Percentiles rank a stretch among this genome's conserved stretches.
phyloP scores from a whole-genome alignment of 2,888 invertebrate species.

The Criorhina ranunculi region DNA sequence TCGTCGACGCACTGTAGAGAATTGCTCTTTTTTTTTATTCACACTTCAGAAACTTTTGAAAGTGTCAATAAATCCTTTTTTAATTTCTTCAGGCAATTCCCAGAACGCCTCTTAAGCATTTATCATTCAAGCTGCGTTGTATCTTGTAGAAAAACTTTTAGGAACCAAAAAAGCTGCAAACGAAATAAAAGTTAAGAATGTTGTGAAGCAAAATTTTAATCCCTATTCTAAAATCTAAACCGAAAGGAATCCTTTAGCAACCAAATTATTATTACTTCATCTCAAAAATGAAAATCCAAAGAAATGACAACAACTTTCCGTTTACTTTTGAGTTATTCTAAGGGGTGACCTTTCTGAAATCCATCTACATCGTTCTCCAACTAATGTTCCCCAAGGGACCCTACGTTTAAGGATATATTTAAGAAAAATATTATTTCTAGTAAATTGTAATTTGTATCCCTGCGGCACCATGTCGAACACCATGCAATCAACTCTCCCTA shows the following conservation, averaged over 20 bases:
- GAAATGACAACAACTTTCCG: neutral
- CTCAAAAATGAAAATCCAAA: neutral
- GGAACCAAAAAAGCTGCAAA: too few relatives aligned
- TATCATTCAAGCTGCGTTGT: too few relatives aligned
- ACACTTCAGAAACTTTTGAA: too few relatives aligned
- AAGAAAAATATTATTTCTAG: slow-evolving; percentile 33
- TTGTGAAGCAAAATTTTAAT: too few relatives aligned
- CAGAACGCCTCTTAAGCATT: too few relatives aligned
- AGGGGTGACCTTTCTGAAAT: slow-evolving; percentile 29
- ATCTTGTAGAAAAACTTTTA: too few relatives aligned
- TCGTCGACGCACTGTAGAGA: too few relatives aligned
- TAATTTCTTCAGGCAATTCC: too few relatives aligned
- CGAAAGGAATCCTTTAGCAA: neutral
- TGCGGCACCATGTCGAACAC: slow-evolving; percentile 16
- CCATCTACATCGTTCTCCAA: neutral
- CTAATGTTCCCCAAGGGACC: slow-evolving; percentile 8
- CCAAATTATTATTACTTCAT: neutral
- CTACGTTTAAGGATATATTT: slow-evolving; percentile 28
- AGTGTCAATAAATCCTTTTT: too few relatives aligned
- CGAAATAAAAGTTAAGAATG: too few relatives aligned
- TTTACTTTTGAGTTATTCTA: slow-evolving; percentile 10
- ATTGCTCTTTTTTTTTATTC: too few relatives aligned
- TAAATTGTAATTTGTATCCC: slow-evolving; percentile 31
- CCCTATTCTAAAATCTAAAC: neutral
- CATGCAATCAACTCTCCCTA: slow-evolving; percentile 13